Conservation (phyloP, 2,113 vertebrate species). For the Phainopepla nitens region DNA sequence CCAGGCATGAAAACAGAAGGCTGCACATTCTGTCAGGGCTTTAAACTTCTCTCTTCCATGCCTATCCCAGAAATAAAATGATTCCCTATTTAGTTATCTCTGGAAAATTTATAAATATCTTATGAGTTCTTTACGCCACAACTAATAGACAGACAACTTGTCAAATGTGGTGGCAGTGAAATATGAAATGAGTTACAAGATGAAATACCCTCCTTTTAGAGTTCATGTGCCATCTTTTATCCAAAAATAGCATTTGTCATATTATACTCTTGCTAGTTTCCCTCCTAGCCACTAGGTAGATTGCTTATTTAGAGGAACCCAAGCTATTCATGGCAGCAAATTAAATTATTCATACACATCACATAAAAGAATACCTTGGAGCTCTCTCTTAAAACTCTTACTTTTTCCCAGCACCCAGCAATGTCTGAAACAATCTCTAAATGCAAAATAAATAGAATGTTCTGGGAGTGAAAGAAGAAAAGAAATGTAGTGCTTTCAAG, state of each 20-base stretch:
- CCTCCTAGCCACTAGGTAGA: neutral
- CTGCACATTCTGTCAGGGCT: neutral
- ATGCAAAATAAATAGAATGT: constrained; percentile 8
- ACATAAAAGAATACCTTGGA: constrained; percentile 29
- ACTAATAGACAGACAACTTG: constrained; percentile 13
- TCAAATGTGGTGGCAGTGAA: neutral
- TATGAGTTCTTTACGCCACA: neutral
- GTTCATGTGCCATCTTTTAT: constrained; percentile 12
- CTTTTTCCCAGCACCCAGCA: neutral
- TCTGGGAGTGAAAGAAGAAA: neutral
- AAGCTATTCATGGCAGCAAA: constrained; percentile 30
- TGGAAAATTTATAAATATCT: neutral
- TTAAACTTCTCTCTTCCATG: neutral
- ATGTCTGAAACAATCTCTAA: neutral
- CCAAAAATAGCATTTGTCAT: neutral
- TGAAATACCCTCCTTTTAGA: neutral
- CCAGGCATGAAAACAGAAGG: neutral
- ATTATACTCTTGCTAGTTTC: neutral
- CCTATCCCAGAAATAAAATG: neutral
- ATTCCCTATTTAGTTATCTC: neutral
- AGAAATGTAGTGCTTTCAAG: neutral
- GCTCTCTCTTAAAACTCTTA: constrained; percentile 8
- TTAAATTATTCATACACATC: constrained; percentile 53
- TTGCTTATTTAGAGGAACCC: constrained; percentile 28
- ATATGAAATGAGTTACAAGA: neutral